Evolutionary conservation across 1,140 invertebrate species (phyloP).

Genomic region (Bombus ignitus): DNA sequence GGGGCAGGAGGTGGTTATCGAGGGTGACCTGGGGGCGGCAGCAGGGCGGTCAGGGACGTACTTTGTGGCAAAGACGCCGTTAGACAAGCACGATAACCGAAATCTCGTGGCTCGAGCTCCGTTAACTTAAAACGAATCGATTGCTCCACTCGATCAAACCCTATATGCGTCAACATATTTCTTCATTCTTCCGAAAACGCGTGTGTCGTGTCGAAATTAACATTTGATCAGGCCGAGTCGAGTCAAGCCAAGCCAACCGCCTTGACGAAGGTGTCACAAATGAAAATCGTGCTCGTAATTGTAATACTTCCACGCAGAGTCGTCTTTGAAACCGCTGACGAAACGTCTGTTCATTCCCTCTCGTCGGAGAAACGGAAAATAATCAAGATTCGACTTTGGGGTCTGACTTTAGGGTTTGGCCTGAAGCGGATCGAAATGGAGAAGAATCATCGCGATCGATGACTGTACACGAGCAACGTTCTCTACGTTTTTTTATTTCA

Average conservation of each 20-base stretch:
- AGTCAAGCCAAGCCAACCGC: slow-evolving; percentile 10
- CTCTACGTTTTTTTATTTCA: background rate
- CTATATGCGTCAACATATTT: too few relatives aligned
- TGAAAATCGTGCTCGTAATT: slow-evolving; percentile 14
- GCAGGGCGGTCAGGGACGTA: slow-evolving; percentile 78
- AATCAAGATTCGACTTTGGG: background rate
- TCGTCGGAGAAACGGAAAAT: background rate
- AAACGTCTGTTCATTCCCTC: background rate
- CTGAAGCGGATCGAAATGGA: too few relatives aligned
- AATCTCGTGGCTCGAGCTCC: slow-evolving; percentile 42
- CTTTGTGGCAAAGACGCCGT: slow-evolving; percentile 77
- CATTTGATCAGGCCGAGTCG: background rate
- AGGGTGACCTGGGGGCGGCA: slow-evolving; percentile 77
- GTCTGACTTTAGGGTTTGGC: background rate
- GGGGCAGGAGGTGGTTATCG: slow-evolving; percentile 73
- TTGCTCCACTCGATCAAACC: slow-evolving; percentile 1
- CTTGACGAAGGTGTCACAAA: slow-evolving; percentile 45
- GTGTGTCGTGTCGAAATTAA: background rate
- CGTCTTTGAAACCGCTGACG: slow-evolving; percentile 51
- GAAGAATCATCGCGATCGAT: too few relatives aligned
- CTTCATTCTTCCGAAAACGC: background rate
- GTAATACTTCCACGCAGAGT: slow-evolving; percentile 36
- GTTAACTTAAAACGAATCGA: slow-evolving; percentile 4
- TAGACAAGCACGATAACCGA: slow-evolving; percentile 49
- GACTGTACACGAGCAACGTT: background rate